Evolutionary conservation across 2,797 vertebrate genomes (phyloP).

Genomic region (Loriculus beryllinus): DNA sequence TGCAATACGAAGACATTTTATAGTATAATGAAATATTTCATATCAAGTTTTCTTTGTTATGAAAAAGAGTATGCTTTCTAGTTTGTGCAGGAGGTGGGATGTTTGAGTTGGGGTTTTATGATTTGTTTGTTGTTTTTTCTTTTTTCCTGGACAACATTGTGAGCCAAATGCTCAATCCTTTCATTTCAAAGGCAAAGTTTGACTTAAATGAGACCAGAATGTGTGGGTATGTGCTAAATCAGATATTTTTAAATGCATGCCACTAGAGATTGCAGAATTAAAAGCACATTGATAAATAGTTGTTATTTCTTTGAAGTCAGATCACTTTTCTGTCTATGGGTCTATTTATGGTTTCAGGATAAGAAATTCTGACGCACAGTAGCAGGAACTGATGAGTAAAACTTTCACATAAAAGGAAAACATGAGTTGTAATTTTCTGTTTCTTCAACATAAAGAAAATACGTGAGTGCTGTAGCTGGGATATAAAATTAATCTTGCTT

Average conservation of each 20-base stretch:
- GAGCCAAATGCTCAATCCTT: not conserved
- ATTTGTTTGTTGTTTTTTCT: not conserved
- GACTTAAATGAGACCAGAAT: not conserved
- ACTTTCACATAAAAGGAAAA: not conserved
- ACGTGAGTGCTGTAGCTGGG: not conserved
- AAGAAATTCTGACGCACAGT: conserved; percentile 32
- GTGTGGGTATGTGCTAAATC: not conserved
- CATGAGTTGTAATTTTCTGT: conserved; percentile 13
- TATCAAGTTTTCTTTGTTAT: not conserved
- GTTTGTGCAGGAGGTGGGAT: rapidly evolving
- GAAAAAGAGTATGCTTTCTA: not conserved
- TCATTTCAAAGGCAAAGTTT: not conserved
- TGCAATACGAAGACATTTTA: not conserved
- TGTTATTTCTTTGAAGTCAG: conserved; percentile 41
- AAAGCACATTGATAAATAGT: not conserved
- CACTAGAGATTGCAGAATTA: not conserved
- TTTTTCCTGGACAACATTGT: not conserved
- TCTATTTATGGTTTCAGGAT: conserved; percentile 48
- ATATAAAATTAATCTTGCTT: conserved; percentile 26
- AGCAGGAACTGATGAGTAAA: conserved; percentile 15
- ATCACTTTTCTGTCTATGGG: not conserved
- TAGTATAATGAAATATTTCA: not conserved
- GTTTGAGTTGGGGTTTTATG: not conserved
- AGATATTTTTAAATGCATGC: not conserved
- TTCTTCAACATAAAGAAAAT: conserved; percentile 10